These are phyloP conservation scores for Cyanoderma ruficeps DNA, from an alignment of 2,113 vertebrate genomes.

Conservation along the genomic window DNA sequence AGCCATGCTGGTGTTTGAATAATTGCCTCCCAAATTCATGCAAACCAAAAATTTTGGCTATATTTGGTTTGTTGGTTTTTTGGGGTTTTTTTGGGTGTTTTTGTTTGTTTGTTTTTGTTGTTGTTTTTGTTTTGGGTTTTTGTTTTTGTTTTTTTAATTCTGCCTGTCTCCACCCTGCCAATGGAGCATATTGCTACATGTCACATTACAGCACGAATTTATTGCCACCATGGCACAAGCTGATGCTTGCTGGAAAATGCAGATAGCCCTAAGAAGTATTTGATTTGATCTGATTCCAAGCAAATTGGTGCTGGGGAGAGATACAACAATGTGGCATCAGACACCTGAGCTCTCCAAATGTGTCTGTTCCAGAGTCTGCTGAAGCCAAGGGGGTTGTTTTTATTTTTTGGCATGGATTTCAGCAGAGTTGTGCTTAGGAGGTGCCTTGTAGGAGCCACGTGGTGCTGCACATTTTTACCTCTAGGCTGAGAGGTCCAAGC, in stretches of 20 bases:
- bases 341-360: not conserved
- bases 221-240: not conserved
- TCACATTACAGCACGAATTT: not conserved
- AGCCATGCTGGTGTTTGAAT: constrained; percentile 42
- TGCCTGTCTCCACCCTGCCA: not conserved
- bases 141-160: not conserved
- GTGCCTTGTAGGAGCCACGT: not conserved
- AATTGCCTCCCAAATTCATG: constrained; percentile 35
- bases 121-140: too few species aligned
- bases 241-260: not conserved
- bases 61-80: not conserved
- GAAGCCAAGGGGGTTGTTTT: not conserved
- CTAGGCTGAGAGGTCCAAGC: not conserved
- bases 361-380: not conserved
- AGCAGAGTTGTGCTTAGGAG: not conserved
- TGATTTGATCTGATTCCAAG: constrained; percentile 21
- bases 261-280: not conserved
- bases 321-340: not conserved
- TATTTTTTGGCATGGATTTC: not conserved
- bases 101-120: too few species aligned
- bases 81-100: too few species aligned
- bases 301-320: not conserved
- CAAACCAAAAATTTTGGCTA: constrained; percentile 16
- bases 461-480: not conserved
- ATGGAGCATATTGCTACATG: not conserved